Base-by-base conservation (phyloP, 2,888 invertebrate species). In the Melinaea menophilus region DNA sequence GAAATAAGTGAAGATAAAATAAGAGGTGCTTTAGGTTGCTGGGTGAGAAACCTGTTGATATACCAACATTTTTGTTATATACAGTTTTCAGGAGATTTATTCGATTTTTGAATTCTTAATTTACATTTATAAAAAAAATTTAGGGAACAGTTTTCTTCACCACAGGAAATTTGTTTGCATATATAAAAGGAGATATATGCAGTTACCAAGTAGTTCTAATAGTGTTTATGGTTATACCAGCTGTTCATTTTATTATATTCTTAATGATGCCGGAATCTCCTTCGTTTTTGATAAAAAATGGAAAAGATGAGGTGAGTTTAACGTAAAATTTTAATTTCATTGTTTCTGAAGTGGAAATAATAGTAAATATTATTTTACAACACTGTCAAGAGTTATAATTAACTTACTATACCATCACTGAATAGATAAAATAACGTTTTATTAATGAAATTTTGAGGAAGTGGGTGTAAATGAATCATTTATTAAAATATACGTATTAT, bases 241-340 rank as follows among this genome's bases (percentile, higher is more conserved):
- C 91, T 0, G 12, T 92, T 0, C 91, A 92, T 57, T 65, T 92
- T 0, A 57, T 92, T 0, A 67, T 89, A 4, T 90, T 92, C 67
- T 76, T 88, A 35, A 80, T 81, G 80, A 87, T 93, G 81, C 94
- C 94, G 0, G 94, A 94, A 70, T 92, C 93, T 0, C 94, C 94
- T 0, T 86, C 92, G 0, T 91, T 81, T 65, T 78, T 92, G 11
- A 77, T 92, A 51, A 87, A 85, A 70, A 78, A 71, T 37, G 86
- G 85, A 5, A 76, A 84, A 9, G 59, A 74, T 55, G 81, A 85
- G 60, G 93, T 92, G 67, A 90, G 73, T 65, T 22, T 51, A 9
- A 45, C 11, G 13, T 9, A n/a, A 3, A 0, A 31, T 54, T 22
- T 11, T 33, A 4, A 48, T 5, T 31, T 45, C 5, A 45, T 45